Evolutionary conservation across 2,888 invertebrate genomes (phyloP).

Genomic region (Crematogaster levior): DNA sequence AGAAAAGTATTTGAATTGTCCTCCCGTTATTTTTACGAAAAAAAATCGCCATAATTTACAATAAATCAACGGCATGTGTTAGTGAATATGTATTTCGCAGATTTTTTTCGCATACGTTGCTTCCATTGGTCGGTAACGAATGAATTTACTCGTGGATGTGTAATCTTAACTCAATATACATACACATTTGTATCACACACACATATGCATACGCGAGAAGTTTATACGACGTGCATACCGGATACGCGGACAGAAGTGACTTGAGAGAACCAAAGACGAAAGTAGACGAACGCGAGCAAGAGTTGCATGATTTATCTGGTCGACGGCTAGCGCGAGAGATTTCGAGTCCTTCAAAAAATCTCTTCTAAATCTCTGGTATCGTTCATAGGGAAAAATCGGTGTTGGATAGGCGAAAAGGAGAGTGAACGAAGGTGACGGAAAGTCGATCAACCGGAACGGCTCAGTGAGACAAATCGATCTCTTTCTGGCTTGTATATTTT

Average conservation of each 20-base stretch:
- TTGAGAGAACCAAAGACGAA: constrained; percentile 60
- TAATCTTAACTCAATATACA: constrained; percentile 18
- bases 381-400: constrained; percentile 3
- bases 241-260: constrained; percentile 65
- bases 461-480: constrained; percentile 58
- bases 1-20: constrained; percentile 4
- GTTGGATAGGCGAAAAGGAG: not conserved
- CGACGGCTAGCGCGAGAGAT: constrained; percentile 38
- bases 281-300: constrained; percentile 38
- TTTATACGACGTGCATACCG: constrained; percentile 13
- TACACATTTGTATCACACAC: not conserved
- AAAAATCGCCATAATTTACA: constrained; percentile 64
- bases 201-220: not conserved
- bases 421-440: constrained; percentile 39
- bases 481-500: constrained; percentile 34
- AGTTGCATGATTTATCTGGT: constrained; percentile 68
- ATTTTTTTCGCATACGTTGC: constrained; percentile 68
- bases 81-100: constrained; percentile 71
- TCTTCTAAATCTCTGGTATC: constrained; percentile 58
- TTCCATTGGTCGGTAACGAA: constrained; percentile 55
- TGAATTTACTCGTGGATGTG: constrained; percentile 31
- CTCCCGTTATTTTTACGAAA: constrained; percentile 55
- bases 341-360: constrained; percentile 57
- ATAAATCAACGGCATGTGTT: constrained; percentile 67
- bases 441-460: constrained; percentile 65